Evolutionary conservation across 2,113 vertebrate genomes (phyloP).

Genomic region (Eurystomus gularis): DNA sequence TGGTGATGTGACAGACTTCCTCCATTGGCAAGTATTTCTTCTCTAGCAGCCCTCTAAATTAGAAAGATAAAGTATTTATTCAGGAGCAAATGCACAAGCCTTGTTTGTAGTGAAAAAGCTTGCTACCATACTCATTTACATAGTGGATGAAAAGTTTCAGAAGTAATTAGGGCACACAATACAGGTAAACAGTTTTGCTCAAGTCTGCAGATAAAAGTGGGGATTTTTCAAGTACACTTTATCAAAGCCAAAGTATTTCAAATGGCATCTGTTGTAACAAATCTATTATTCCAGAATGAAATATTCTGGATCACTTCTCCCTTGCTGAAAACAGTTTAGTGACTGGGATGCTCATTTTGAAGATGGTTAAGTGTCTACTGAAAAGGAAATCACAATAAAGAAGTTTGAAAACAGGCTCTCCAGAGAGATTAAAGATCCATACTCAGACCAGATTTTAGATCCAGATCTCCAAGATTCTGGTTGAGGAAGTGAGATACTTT

Average conservation of each 20-base stretch:
- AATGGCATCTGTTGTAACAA: neutral
- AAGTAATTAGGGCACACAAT: neutral
- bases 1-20: constrained; percentile 98
- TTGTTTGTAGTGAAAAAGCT: neutral
- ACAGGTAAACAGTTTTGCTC: neutral
- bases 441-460: neutral
- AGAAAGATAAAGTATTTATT: constrained; percentile 20
- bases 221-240: neutral
- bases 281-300: neutral
- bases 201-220: neutral
- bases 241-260: neutral
- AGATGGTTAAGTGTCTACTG: neutral
- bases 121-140: neutral
- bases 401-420: neutral
- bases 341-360: neutral
- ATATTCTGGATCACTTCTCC: neutral
- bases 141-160: neutral
- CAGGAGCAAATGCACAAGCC: neutral
- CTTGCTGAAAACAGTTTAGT: neutral
- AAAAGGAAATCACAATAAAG: neutral
- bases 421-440: neutral
- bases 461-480: neutral
- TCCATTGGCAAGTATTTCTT: constrained; percentile 97
- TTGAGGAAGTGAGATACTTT: neutral
- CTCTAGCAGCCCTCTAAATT: constrained; percentile 90